Evolutionary conservation across 2,113 vertebrate genomes (phyloP).

Genomic region (Vidua chalybeata): DNA sequence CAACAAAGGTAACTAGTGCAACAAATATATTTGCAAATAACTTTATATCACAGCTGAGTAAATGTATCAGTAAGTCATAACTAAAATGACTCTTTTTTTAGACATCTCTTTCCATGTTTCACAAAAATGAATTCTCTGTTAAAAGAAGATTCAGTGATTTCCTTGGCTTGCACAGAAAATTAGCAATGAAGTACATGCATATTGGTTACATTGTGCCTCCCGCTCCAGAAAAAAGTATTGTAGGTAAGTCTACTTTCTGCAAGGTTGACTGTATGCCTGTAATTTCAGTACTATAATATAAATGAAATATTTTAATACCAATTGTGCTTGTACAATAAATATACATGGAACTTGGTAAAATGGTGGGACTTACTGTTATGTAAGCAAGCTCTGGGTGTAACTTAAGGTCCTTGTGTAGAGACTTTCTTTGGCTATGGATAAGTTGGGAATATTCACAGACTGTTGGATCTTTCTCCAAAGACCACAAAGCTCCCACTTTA

Average conservation of each 20-base stretch:
- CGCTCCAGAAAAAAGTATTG: constrained; percentile 93
- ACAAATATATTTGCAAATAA: neutral
- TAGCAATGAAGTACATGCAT: constrained; percentile 92
- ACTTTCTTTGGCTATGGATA: neutral
- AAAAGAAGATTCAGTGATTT: constrained; percentile 95
- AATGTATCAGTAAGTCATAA: neutral
- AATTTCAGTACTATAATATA: neutral
- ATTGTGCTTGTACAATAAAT: neutral
- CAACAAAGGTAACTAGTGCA: constrained; percentile 80
- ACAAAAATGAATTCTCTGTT: constrained; percentile 84
- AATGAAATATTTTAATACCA: neutral
- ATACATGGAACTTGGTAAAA: constrained; percentile 58
- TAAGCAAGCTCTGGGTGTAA: neutral
- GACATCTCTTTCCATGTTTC: constrained; percentile 88
- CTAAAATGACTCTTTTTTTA: constrained; percentile 57
- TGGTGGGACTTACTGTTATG: neutral
- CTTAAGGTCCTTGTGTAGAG: neutral
- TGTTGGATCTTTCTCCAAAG: neutral
- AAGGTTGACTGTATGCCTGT: neutral
- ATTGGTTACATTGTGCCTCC: constrained; percentile 92
- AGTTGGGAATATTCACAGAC: neutral
- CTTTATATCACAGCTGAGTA: neutral
- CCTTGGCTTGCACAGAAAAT: constrained; percentile 92
- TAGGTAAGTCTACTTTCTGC: constrained; percentile 80
- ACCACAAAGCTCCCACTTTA: neutral